Evolutionary conservation across 2,888 invertebrate genomes (phyloP).

Genomic region (Stegana nigrithorax): DNA sequence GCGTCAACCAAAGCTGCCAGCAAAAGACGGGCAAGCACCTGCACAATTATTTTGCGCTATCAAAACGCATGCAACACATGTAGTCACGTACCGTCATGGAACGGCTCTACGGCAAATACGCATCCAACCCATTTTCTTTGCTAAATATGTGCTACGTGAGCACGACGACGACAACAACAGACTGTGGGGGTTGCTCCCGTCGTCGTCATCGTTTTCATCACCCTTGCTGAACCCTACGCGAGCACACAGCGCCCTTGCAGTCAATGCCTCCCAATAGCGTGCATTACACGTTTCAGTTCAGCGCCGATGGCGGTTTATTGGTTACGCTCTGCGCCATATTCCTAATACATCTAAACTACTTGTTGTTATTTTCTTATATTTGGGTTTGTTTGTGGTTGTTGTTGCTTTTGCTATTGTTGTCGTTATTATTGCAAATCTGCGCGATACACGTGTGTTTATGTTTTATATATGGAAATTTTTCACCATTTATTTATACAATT

Average conservation of each 20-base stretch:
- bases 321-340: background rate
- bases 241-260: too few species aligned
- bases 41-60: background rate
- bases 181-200: slow-evolving; percentile 54
- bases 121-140: slow-evolving; percentile 60
- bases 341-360: slow-evolving; percentile 45
- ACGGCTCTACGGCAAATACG: slow-evolving; percentile 54
- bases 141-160: slow-evolving; percentile 37
- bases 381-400: slow-evolving; percentile 5
- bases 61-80: background rate
- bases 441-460: slow-evolving; percentile 53
- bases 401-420: too few species aligned
- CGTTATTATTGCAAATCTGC: slow-evolving; percentile 53
- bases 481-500: slow-evolving; percentile 58
- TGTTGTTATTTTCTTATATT: slow-evolving; percentile 32
- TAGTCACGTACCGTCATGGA: slow-evolving; percentile 19
- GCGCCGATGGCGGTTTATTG: too few species aligned
- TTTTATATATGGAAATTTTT: slow-evolving; percentile 59
- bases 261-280: too few species aligned
- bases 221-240: too few species aligned
- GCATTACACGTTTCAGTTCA: too few species aligned
- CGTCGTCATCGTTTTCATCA: slow-evolving; percentile 19
- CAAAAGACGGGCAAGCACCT: slow-evolving; percentile 9
- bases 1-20: too few species aligned
- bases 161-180: background rate